A percentile compares a stretch with the other conserved stretches of the same genome.
Conservation (phyloP, 2,888 invertebrate genomes). For the Lapara coniferarum region DNA sequence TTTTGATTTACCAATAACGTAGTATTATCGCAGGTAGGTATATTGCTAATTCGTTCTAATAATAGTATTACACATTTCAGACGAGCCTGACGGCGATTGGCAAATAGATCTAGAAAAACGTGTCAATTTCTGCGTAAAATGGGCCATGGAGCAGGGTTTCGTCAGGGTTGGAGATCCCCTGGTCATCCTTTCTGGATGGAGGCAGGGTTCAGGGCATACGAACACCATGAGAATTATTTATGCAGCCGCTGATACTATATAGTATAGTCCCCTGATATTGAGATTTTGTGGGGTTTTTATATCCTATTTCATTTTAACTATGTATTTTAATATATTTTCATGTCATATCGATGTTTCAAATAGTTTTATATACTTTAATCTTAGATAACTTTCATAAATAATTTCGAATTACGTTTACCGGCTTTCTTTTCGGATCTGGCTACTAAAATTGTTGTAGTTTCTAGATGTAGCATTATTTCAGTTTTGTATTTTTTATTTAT, state of each 20-base stretch:
- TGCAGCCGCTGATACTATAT: constrained; percentile 60
- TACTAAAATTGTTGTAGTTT: too few species aligned
- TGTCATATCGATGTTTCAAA: background rate
- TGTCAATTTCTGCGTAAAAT: constrained; percentile 82
- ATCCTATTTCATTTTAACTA: background rate
- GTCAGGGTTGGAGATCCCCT: constrained; percentile 87
- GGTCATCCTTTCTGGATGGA: constrained; percentile 88
- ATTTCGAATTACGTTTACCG: too few species aligned
- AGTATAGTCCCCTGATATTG: constrained; percentile 35
- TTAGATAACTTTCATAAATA: background rate
- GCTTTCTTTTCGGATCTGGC: too few species aligned
- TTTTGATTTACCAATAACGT: too few species aligned
- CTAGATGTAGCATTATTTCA: too few species aligned
- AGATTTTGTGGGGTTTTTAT: constrained; percentile 18
- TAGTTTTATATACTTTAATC: background rate
- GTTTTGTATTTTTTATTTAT: background rate
- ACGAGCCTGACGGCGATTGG: constrained; percentile 79
- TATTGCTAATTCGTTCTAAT: too few species aligned
- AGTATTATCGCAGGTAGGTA: too few species aligned
- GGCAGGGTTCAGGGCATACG: constrained; percentile 86
- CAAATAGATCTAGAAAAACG: constrained; percentile 84
- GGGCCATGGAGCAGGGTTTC: constrained; percentile 85
- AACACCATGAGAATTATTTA: constrained; percentile 87
- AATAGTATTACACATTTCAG: constrained; percentile 44
- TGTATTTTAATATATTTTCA: background rate